Evolutionary conservation across 1,140 invertebrate species (phyloP).

Genomic region (Doryteuthis pealeii): DNA sequence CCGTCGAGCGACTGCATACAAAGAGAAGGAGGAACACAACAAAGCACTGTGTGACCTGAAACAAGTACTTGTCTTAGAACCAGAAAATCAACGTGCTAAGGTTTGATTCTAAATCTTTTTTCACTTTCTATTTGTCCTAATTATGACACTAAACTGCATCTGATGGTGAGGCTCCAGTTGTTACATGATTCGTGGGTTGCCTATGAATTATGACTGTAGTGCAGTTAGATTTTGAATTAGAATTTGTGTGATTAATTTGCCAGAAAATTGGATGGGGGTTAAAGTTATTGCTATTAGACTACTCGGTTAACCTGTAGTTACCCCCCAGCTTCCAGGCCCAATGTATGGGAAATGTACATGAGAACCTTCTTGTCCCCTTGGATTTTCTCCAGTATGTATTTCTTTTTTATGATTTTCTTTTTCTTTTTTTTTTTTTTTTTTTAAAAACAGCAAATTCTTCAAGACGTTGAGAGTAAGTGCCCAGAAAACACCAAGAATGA

Average conservation of each 20-base stretch:
- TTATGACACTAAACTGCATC: no score
- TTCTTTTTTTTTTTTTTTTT: not conserved
- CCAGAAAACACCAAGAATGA: slow-evolving; percentile 24
- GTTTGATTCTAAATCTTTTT: slow-evolving; percentile 26
- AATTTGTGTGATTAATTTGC: not conserved
- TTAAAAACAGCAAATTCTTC: not conserved
- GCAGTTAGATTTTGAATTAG: no score
- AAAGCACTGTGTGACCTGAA: slow-evolving; percentile 43
- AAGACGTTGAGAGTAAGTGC: not conserved
- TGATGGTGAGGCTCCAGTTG: no score
- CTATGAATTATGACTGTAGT: no score
- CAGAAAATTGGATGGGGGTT: not conserved
- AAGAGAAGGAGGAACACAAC: slow-evolving; percentile 40
- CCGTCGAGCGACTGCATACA: slow-evolving; percentile 47
- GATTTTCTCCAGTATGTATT: no score
- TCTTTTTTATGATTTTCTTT: no score
- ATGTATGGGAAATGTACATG: not conserved
- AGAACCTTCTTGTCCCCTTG: no score
- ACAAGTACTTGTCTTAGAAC: slow-evolving; percentile 42
- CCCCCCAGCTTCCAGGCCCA: not conserved
- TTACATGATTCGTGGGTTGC: not conserved
- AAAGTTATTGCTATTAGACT: not conserved
- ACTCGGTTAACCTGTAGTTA: not conserved
- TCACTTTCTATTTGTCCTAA: not conserved
- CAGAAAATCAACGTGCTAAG: slow-evolving; percentile 51